These are phyloP conservation scores for Poecilobothrus nobilitatus DNA, from an alignment of 2,888 invertebrate genomes.

Conservation along the genomic window DNA sequence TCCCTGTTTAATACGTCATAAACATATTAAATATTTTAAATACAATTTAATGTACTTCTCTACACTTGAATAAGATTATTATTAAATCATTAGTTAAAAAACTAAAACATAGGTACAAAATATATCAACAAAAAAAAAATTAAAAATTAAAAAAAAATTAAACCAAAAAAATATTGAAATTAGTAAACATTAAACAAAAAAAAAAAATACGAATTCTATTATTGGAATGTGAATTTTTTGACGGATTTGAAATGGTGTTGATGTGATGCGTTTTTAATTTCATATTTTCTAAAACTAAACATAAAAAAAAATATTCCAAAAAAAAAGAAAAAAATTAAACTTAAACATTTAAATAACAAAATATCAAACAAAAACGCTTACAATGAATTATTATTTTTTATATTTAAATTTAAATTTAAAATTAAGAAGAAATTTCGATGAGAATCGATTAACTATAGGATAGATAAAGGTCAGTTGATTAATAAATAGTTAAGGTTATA, in stretches of 20 bases:
- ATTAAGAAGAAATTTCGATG: not conserved
- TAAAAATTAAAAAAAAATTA: not conserved
- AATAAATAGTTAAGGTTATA: too few species aligned
- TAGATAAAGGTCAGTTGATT: too few species aligned
- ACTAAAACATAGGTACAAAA: not conserved
- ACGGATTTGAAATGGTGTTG: slow-evolving; percentile 4
- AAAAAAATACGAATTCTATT: not conserved
- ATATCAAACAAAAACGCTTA: not conserved
- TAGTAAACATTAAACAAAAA: not conserved
- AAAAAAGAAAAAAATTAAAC: too few species aligned
- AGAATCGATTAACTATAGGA: too few species aligned
- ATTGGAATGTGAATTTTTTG: not conserved
- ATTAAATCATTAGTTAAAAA: slow-evolving; percentile 1
- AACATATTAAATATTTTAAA: not conserved
- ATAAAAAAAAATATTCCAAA: too few species aligned
- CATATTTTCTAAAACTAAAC: not conserved
- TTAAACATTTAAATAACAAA: not conserved
- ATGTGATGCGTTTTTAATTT: slow-evolving; percentile 10
- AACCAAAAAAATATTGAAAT: too few species aligned
- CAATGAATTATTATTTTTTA: too few species aligned
- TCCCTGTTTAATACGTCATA: not conserved
- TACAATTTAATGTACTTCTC: not conserved
- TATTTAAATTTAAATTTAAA: not conserved
- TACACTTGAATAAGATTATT: not conserved
- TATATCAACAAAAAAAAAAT: not conserved